A percentile compares a stretch with the other conserved stretches of the same genome.
These are phyloP conservation scores for Drosophila emarginata DNA, from an alignment of 2,888 invertebrate species.

Conservation along the genomic window DNA sequence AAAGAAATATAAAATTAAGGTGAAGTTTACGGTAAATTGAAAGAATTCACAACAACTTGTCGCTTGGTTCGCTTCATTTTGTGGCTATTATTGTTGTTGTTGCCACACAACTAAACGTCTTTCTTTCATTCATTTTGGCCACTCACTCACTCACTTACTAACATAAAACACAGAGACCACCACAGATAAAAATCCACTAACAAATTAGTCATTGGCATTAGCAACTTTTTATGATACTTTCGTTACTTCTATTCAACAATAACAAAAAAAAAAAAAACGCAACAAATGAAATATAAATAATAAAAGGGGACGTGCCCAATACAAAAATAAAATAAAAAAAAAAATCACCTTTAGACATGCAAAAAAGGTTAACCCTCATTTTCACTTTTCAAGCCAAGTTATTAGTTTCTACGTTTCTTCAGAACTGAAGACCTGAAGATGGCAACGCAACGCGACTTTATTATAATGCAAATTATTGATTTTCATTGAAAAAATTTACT, in stretches of 20 bases:
- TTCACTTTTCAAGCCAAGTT: conserved; percentile 57
- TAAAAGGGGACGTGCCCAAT: conserved; percentile 14
- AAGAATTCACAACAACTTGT: conserved; percentile 71
- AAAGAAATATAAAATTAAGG: conserved; percentile 74
- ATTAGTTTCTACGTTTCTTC: conserved; percentile 9
- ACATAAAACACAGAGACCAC: conserved; percentile 14
- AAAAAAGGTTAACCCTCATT: conserved; percentile 62
- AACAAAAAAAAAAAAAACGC: conserved; percentile 27
- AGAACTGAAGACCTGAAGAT: conserved; percentile 48
- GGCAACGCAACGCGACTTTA: conserved; percentile 16
- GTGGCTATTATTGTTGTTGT: conserved; percentile 15
- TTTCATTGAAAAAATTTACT: conserved; percentile 74
- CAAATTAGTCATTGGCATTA: conserved; percentile 50
- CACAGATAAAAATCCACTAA: conserved; percentile 28
- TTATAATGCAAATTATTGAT: conserved; percentile 67
- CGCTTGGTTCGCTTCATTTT: conserved; percentile 36
- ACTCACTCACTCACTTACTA: conserved; percentile 7
- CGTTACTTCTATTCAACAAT: conserved; percentile 33
- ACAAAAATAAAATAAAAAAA: background rate
- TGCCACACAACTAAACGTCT: conserved; percentile 39
- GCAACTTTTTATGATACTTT: conserved; percentile 44
- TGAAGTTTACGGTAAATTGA: conserved; percentile 83
- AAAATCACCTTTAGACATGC: conserved; percentile 55
- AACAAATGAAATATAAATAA: conserved; percentile 27
- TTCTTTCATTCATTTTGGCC: conserved; percentile 53